Percentiles rank a stretch among this genome's conserved stretches.
phyloP scores from a whole-genome alignment of 1,140 invertebrate genomes.

The Pogonomyrmex barbatus region DNA sequence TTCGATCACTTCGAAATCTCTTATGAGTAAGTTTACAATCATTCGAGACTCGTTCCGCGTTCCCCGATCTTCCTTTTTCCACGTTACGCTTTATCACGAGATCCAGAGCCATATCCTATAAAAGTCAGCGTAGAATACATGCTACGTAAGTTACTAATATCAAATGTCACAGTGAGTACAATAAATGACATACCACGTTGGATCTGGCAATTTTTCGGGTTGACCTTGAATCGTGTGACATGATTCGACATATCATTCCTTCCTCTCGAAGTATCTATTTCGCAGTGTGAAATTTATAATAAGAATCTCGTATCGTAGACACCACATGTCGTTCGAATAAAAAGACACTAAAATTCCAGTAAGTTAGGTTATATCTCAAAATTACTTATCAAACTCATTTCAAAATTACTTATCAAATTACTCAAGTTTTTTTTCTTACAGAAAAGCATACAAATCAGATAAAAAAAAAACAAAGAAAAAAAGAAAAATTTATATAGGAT shows the following conservation, averaged over 20 bases:
- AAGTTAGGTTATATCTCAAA: no score
- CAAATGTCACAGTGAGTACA: background rate
- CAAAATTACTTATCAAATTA: no score
- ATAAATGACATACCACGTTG: slow-evolving; percentile 37
- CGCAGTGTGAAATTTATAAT: background rate
- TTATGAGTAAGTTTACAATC: background rate
- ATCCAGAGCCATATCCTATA: slow-evolving; percentile 24
- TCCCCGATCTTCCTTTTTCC: background rate
- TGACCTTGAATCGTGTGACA: background rate
- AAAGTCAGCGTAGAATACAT: background rate
- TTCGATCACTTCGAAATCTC: background rate
- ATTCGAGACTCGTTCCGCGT: background rate
- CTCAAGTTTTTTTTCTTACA: no score
- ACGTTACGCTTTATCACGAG: background rate
- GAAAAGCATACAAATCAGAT: no score
- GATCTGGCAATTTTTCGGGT: slow-evolving; percentile 16
- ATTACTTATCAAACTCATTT: no score
- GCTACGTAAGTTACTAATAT: background rate
- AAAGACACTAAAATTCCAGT: no score
- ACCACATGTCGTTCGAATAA: no score
- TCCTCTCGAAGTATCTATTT: background rate
- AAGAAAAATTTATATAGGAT: no score
- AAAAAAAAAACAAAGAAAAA: no score
- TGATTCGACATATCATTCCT: background rate
- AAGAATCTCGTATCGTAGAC: no score